Evolutionary conservation across 1,140 invertebrate genomes (phyloP), one percentile per base, ranked within the genome.

Genomic region (Zaprionus capensis): DNA sequence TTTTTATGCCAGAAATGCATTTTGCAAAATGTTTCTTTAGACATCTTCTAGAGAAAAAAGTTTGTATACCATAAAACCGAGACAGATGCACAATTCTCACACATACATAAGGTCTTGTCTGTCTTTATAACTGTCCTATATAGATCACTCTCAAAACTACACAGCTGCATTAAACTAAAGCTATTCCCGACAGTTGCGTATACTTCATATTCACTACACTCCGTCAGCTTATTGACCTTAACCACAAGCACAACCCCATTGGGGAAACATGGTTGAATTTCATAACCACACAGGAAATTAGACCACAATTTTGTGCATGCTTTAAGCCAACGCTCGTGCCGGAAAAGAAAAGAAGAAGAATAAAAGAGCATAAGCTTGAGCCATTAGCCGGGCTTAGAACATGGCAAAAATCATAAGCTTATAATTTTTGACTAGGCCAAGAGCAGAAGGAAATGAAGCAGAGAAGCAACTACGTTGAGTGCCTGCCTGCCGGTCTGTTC

Each of bases 371-470:
- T 87, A 78, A 88, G 84, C 84, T 78, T 71, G 44, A 84, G 75
- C 81, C 84, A 87, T 87, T 87, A 88, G 81, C 71, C 53, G 31
- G 62, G 84, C 84, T 88, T 84, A 88, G 57, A 63, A 51, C 22
- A 67, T 58, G 65, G 68, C 78, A 81, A 76, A 81, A 87, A 84
- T 88, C 84, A 88, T 87, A 87, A 84, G 87, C 84, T 78, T 72
- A 71, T 88, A 83, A 87, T 88, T 84, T 84, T 88, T 28, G 2
- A 64, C 66, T 74, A 53, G 28, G 36, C 57, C 51, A 41, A 46
- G n/a, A n/a, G 41, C 41, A n/a, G 38, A 15, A 6, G 38, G 2
- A 61, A 64, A 59, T 31, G 22, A 31, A 34, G 22, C 17, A 20
- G 9, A 22, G 17, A 20, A 20, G 9, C 51, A 28, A 26, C 22